phyloP scores from a whole-genome alignment of 2,888 invertebrate species.

The Drosophila atripex region DNA sequence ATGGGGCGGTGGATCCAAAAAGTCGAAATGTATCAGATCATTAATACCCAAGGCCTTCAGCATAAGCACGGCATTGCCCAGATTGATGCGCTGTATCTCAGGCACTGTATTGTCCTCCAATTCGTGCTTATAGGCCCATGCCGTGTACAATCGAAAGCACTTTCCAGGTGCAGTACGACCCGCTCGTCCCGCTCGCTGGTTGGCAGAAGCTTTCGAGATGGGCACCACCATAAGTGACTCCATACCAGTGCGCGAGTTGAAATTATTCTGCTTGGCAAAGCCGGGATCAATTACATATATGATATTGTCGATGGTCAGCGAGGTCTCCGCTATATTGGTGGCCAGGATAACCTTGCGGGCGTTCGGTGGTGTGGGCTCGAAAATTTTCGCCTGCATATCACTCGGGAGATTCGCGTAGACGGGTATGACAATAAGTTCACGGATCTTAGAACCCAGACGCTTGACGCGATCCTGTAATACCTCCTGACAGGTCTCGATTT shows the following conservation, averaged over 20 bases:
- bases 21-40: constrained; percentile 99
- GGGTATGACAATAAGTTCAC: constrained; percentile 95
- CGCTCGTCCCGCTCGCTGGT: constrained; percentile 98
- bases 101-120: constrained; percentile 99
- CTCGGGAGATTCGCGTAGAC: constrained; percentile 99
- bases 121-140: constrained; percentile 99
- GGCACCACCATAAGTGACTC: constrained; percentile 99
- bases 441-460: constrained; percentile 95
- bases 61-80: constrained; percentile 97
- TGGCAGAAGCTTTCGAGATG: constrained; percentile 98
- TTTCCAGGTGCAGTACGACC: constrained; percentile 98
- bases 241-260: constrained; percentile 98
- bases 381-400: constrained; percentile 99
- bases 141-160: constrained; percentile 98
- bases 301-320: constrained; percentile 99
- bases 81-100: constrained; percentile 98
- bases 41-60: constrained; percentile 98
- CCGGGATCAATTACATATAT: constrained; percentile 99
- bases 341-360: constrained; percentile 98
- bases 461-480: constrained; percentile 95
- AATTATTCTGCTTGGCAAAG: constrained; percentile 99
- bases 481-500: constrained; percentile 95
- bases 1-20: constrained; percentile 98
- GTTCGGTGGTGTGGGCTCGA: constrained; percentile 98
- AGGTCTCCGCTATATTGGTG: constrained; percentile 99